phyloP scores from a whole-genome alignment of 2,888 invertebrate species.

The Hypsopygia costalis region DNA sequence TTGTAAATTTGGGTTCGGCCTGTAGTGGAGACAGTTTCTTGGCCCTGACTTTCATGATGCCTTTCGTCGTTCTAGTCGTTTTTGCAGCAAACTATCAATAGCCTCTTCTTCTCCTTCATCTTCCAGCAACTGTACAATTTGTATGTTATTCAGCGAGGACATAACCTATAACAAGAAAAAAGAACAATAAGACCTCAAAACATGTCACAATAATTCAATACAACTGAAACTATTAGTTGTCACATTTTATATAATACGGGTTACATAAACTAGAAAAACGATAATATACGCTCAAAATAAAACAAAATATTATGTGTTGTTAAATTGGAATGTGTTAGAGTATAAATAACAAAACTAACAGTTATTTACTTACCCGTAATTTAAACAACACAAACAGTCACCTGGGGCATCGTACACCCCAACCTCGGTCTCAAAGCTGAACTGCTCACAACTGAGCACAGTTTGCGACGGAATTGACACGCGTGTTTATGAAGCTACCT shows the following conservation, averaged over 20 bases:
- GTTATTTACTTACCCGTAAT: slow-evolving; percentile 2
- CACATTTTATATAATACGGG: background rate
- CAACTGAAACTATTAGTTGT: background rate
- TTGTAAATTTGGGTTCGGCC: background rate
- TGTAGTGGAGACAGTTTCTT: slow-evolving; percentile 7
- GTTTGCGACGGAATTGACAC: no score
- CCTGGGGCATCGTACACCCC: slow-evolving; percentile 11
- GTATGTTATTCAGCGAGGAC: background rate
- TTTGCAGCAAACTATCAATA: slow-evolving; percentile 5
- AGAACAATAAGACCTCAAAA: background rate
- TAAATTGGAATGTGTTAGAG: background rate
- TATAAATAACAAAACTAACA: background rate
- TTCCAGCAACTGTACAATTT: background rate
- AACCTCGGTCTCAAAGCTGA: slow-evolving; percentile 2
- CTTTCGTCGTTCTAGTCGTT: slow-evolving; percentile 9
- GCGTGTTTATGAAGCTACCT: background rate
- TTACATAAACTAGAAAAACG: no score
- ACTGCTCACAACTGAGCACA: slow-evolving; percentile 2
- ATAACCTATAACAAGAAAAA: slow-evolving; percentile 1
- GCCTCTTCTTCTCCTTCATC: background rate
- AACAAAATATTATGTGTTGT: no score
- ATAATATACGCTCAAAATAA: no score
- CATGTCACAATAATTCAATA: background rate
- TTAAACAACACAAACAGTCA: slow-evolving; percentile 12
- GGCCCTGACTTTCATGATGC: slow-evolving; percentile 4